Evolutionary conservation across 2,113 vertebrate species (phyloP).

Genomic region (Heloderma charlesbogerti): DNA sequence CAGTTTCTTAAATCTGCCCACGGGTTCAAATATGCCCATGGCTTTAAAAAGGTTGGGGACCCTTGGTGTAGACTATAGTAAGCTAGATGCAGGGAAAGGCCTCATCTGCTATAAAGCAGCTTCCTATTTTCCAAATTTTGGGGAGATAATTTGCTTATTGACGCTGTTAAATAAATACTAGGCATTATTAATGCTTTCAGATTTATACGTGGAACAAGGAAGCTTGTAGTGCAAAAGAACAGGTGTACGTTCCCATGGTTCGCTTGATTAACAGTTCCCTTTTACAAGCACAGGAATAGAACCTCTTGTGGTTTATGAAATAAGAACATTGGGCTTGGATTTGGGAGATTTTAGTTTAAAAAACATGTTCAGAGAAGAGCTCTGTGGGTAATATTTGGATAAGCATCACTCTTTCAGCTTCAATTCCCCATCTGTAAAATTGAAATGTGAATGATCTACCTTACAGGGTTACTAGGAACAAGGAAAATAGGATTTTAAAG

Average conservation of each 20-base stretch:
- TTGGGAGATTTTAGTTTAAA: background rate
- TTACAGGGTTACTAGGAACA: constrained; percentile 11
- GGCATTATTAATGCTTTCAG: background rate
- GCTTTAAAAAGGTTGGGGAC: no score
- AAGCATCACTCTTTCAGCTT: no score
- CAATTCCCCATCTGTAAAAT: background rate
- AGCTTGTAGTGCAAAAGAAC: constrained; percentile 25
- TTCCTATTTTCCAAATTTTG: background rate
- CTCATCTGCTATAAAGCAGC: background rate
- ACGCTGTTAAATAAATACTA: no score
- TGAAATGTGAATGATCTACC: background rate
- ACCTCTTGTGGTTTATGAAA: background rate
- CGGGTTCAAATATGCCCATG: no score
- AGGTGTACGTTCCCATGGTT: constrained; percentile 2
- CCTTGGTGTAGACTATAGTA: background rate
- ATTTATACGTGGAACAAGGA: background rate
- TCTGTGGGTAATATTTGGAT: background rate
- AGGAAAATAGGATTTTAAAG: background rate
- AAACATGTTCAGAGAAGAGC: background rate
- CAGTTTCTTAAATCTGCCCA: no score
- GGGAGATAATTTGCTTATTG: background rate
- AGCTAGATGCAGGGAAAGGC: background rate
- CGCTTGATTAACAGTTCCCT: background rate
- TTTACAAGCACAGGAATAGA: background rate
- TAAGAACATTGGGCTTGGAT: background rate